Evolutionary conservation across 2,797 vertebrate genomes (phyloP).

Genomic region (Catamblyrhynchus diadema): DNA sequence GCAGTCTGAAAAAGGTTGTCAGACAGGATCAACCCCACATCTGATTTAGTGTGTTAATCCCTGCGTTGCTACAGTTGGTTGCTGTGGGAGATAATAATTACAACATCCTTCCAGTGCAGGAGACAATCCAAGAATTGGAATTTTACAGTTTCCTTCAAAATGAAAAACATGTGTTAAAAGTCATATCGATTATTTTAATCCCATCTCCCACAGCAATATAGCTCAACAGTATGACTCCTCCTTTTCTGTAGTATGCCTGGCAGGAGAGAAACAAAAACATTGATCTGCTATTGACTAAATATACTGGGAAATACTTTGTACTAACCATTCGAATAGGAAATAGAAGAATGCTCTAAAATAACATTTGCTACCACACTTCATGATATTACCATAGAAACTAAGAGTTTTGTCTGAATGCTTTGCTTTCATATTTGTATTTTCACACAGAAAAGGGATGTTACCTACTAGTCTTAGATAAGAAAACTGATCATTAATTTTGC

Average conservation of each 20-base stretch:
- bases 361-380: constrained; percentile 9
- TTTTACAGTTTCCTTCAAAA: constrained; percentile 35
- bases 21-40: neutral
- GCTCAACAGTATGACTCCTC: constrained; percentile 12
- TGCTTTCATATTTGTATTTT: constrained; percentile 26
- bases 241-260: constrained; percentile 18
- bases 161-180: constrained; percentile 46
- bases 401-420: neutral
- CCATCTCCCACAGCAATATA: constrained; percentile 13
- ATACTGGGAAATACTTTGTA: constrained; percentile 8
- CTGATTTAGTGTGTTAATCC: neutral
- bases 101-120: neutral
- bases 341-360: constrained; percentile 29
- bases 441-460: neutral
- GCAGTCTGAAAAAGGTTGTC: neutral
- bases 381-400: constrained; percentile 47
- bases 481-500: neutral
- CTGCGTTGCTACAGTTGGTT: neutral
- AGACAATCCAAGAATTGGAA: constrained; percentile 40
- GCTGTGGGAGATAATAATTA: neutral
- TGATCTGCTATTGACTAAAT: constrained; percentile 54
- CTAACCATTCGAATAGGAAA: constrained; percentile 34
- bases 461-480: neutral
- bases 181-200: constrained; percentile 70
- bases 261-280: constrained; percentile 3